Conservation (phyloP, 1,140 invertebrate species). For the Oedothorax gibbosus region DNA sequence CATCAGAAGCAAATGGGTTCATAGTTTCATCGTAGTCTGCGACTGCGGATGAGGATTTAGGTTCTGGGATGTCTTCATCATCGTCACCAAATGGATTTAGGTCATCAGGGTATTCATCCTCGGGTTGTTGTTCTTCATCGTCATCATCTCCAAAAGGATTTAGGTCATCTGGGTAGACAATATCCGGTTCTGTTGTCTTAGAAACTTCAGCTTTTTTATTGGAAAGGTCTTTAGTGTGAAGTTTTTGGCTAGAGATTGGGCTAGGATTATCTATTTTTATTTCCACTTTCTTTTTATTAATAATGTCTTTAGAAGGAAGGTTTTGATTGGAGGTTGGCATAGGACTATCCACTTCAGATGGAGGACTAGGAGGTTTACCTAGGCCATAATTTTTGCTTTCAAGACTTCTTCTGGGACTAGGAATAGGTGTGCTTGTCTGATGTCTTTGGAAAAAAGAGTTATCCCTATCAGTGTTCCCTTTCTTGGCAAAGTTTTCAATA, state of each 20-base stretch:
- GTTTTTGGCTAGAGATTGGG: no score
- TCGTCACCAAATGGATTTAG: conserved; percentile 61
- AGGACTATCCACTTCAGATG: no score
- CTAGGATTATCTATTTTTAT: no score
- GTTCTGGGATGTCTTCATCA: conserved; percentile 64
- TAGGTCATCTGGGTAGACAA: conserved; percentile 60
- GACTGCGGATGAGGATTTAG: conserved; percentile 53
- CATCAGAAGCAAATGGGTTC: conserved; percentile 77
- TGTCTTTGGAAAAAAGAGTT: neutral
- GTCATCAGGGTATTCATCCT: conserved; percentile 58
- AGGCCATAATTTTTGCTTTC: conserved; percentile 3
- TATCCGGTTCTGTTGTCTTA: conserved; percentile 58
- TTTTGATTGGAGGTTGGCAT: no score
- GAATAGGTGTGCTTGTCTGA: conserved; percentile 10
- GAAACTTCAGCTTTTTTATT: neutral
- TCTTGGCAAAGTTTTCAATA: no score
- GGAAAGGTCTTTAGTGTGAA: no score
- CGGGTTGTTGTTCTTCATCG: conserved; percentile 64
- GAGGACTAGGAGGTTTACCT: neutral
- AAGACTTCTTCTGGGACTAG: conserved; percentile 18
- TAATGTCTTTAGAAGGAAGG: no score
- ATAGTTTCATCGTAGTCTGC: conserved; percentile 64
- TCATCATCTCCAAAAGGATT: conserved; percentile 60
- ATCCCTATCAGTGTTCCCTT: neutral
- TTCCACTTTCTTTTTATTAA: no score